These are phyloP conservation scores for Sebastes iracundus DNA, from an alignment of 2,797 vertebrate genomes.

Conservation along the genomic window DNA sequence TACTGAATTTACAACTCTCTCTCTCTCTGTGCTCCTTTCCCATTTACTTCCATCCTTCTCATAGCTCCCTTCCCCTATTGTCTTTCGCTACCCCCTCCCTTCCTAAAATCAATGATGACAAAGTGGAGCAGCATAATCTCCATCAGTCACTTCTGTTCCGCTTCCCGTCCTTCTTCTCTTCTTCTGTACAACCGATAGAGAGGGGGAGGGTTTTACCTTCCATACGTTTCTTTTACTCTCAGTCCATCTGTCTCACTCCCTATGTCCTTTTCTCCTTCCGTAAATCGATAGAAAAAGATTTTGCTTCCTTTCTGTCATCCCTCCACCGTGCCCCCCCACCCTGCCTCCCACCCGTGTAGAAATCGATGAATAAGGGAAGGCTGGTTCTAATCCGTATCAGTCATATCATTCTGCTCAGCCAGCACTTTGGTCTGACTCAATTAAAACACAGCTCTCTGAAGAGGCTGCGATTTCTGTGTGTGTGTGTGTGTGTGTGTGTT, in stretches of 20 bases:
- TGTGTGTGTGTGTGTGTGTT: slow-evolving; percentile 37
- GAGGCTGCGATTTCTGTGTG: slow-evolving; percentile 26
- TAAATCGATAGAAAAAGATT: slow-evolving; percentile 49
- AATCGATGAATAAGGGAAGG: slow-evolving; percentile 68
- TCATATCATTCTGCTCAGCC: slow-evolving; percentile 70
- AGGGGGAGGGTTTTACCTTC: slow-evolving; percentile 6
- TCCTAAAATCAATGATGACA: slow-evolving; percentile 38
- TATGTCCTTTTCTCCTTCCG: slow-evolving; percentile 42
- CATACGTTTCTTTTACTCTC: neutral
- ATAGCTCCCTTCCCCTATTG: neutral
- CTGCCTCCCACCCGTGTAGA: slow-evolving; percentile 27
- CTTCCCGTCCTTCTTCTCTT: neutral
- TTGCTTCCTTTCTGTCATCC: slow-evolving; percentile 32
- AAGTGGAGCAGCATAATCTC: slow-evolving; percentile 6
- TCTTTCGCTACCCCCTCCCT: neutral
- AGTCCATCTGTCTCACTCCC: slow-evolving; percentile 27
- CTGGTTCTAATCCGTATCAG: slow-evolving; percentile 71
- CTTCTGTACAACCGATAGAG: slow-evolving; percentile 4
- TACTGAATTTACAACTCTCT: neutral
- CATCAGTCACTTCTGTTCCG: slow-evolving; percentile 5
- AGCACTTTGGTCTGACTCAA: slow-evolving; percentile 72
- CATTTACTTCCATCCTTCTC: slow-evolving; percentile 15
- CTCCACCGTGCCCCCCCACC: neutral
- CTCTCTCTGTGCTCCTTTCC: neutral
- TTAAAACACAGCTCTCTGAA: slow-evolving; percentile 62